phyloP scores from a whole-genome alignment of 2,888 invertebrate genomes.

The Orchestes rusci region DNA sequence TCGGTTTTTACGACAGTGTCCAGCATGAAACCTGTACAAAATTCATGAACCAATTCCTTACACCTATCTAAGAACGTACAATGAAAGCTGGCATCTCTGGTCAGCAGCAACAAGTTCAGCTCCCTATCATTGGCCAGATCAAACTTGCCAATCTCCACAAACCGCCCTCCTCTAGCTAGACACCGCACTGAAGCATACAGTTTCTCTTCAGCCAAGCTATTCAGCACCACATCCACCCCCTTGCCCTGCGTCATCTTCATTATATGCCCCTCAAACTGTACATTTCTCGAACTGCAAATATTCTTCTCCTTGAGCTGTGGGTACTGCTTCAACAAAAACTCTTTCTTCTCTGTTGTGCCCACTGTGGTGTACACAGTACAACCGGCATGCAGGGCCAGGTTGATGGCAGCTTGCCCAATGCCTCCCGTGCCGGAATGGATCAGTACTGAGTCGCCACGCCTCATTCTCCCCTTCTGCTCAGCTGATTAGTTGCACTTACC shows the following conservation, averaged over 20 bases:
- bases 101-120: constrained; percentile 58
- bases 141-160: constrained; percentile 82
- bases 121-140: constrained; percentile 64
- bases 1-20: constrained; percentile 42
- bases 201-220: constrained; percentile 90
- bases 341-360: constrained; percentile 55
- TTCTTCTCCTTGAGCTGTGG: constrained; percentile 37
- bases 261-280: constrained; percentile 82
- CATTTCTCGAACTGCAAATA: constrained; percentile 63
- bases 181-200: constrained; percentile 64
- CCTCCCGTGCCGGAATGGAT: constrained; percentile 59
- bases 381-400: constrained; percentile 55
- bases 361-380: constrained; percentile 64
- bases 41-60: too few species aligned
- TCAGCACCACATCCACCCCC: constrained; percentile 87
- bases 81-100: constrained; percentile 68
- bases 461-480: constrained; percentile 31
- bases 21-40: constrained; percentile 53
- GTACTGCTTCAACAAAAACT: constrained; percentile 51
- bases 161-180: constrained; percentile 56
- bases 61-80: too few species aligned
- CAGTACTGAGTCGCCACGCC: constrained; percentile 37
- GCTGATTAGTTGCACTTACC: too few species aligned
- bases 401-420: constrained; percentile 69
- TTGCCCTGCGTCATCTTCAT: constrained; percentile 69